Evolutionary conservation across 1,140 invertebrate species (phyloP), one percentile per base, ranked within the genome.

Genomic region (Pseudomyrmex gracilis): DNA sequence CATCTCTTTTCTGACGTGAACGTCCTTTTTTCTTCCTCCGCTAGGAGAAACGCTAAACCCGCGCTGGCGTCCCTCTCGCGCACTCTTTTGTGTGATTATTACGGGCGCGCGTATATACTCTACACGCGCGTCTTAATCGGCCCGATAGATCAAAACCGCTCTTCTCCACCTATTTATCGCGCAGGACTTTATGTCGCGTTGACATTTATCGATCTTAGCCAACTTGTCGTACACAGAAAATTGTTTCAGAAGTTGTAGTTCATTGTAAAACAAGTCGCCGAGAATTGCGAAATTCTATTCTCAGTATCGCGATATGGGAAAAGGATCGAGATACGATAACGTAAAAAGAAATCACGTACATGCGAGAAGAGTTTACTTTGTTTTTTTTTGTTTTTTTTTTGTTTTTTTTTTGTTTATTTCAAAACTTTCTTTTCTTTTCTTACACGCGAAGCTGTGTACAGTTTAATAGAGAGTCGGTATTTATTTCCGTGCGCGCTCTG

Each of bases 71-170:
- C 45, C 60, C 34, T 61, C 67, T 76, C 73, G 66, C 58, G 15
- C 67, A 24, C 5, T 34, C 66, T 34, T 90, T 87, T 85, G 84
- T 87, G 64, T 85, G 63, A 47, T 87, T 89, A 88, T 90, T 87
- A 85, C 86, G 49, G 47, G 47, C 58, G 83, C 60, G 71, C 34
- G 34, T 67, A 78, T 74, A 58, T 70, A 68, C 17, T 12, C 34
- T 34, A 82, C 80, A 68, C 78, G 80, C 85, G 87, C 88, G 78
- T 87, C 88, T 87, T 91, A 92, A 93, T 93, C 90, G 87, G 86
- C 74, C 83, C 83, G 82, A 86, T 87, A 88, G 89, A 92, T 91
- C 90, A 60, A 71, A 88, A 77, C 77, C 43, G 47, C 22, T 10
- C 12, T 61, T 73, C 17, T 64, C 57, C 24, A 22, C 71, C 85